Conservation (phyloP, 2,797 vertebrate species). For the Ctenochaetus hawaiiensis region DNA sequence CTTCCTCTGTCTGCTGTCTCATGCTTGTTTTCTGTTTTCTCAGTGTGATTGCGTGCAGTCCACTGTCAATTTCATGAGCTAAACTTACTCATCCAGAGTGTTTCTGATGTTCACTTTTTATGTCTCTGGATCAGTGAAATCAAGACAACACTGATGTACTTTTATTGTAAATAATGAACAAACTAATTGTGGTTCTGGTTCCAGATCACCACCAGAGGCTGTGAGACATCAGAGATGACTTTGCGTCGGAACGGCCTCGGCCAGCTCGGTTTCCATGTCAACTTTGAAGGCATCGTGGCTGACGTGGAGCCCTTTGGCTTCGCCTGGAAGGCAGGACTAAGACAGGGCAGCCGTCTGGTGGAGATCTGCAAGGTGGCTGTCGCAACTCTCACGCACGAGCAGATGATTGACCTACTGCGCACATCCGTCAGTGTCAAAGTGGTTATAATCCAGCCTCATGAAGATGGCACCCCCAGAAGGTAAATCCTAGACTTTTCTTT, state of each 20-base stretch:
- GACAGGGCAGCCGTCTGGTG: slow-evolving; percentile 97
- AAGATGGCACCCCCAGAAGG: slow-evolving; percentile 95
- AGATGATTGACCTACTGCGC: slow-evolving; percentile 98
- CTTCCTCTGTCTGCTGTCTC: neutral
- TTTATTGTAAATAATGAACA: slow-evolving; percentile 12
- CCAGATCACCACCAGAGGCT: slow-evolving; percentile 94
- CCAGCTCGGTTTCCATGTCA: slow-evolving; percentile 97
- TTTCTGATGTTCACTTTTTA: neutral
- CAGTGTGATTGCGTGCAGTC: neutral
- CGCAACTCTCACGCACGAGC: slow-evolving; percentile 95
- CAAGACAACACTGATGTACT: neutral
- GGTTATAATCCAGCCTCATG: slow-evolving; percentile 95
- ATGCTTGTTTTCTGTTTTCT: slow-evolving; percentile 1
- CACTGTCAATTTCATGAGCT: neutral
- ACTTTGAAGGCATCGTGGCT: slow-evolving; percentile 97
- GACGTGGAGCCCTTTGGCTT: slow-evolving; percentile 98
- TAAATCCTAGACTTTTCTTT: slow-evolving; percentile 61
- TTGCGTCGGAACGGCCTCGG: slow-evolving; percentile 93
- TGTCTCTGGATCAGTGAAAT: neutral
- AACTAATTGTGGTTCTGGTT: slow-evolving; percentile 26
- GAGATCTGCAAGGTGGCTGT: slow-evolving; percentile 98
- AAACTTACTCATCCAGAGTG: neutral
- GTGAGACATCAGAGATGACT: slow-evolving; percentile 95
- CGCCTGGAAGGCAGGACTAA: slow-evolving; percentile 96
- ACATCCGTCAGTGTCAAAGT: slow-evolving; percentile 95